These are phyloP conservation scores for Plutomurus gul DNA, from an alignment of 1,140 invertebrate species.

Conservation along the genomic window DNA sequence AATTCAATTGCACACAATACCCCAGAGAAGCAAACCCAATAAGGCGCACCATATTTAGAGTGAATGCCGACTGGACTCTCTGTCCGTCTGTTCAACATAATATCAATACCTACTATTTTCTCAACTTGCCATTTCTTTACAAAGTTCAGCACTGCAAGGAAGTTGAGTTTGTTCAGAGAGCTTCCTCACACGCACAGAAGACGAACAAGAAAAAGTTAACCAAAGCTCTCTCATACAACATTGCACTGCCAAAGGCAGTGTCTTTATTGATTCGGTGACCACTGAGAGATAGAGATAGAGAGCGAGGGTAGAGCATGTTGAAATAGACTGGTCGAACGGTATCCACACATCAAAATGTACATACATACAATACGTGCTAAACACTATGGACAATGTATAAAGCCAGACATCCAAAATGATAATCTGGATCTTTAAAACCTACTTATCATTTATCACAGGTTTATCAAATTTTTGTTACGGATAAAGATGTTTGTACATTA, in stretches of 20 bases:
- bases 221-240: constrained; percentile 1
- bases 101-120: neutral
- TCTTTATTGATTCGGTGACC: constrained; percentile 38
- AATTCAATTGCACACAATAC: constrained; percentile 2
- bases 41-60: constrained; percentile 9
- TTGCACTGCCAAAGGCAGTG: constrained; percentile 2
- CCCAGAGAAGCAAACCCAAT: constrained; percentile 6
- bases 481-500: too few species aligned
- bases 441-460: too few species aligned
- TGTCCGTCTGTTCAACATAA: constrained; percentile 16
- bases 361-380: too few species aligned
- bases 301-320: neutral
- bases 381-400: too few species aligned
- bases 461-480: too few species aligned
- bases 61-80: neutral
- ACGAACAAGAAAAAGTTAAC: neutral
- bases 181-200: too few species aligned
- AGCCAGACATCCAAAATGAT: too few species aligned
- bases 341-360: too few species aligned
- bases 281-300: neutral
- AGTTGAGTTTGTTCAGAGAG: neutral
- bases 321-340: too few species aligned
- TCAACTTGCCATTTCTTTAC: neutral
- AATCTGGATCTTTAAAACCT: too few species aligned
- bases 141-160: neutral